Conservation (phyloP, 2,113 vertebrate species). For the Drymodes brunneopygia region DNA sequence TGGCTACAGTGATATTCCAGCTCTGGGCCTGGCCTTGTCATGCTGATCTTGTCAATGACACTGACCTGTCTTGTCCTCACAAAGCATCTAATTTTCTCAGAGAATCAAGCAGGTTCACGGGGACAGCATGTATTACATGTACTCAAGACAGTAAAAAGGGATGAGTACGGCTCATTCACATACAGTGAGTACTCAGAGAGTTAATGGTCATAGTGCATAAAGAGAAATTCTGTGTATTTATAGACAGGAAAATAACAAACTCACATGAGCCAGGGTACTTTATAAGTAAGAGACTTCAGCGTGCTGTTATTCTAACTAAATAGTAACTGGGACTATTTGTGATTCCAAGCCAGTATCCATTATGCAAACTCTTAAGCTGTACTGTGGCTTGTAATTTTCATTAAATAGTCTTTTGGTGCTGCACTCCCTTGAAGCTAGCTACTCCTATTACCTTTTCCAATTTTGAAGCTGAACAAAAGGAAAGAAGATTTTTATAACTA, state of each 20-base stretch:
- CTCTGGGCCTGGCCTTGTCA: neutral
- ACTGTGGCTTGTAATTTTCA: neutral
- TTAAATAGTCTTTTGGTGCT: neutral
- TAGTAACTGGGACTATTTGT: neutral
- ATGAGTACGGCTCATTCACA: neutral
- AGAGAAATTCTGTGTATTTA: neutral
- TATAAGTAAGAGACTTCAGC: neutral
- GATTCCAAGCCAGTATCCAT: neutral
- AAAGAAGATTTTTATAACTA: neutral
- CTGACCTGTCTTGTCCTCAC: neutral
- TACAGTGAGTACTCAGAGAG: neutral
- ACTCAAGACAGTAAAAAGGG: neutral
- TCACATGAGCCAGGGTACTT: neutral
- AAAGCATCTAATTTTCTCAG: neutral
- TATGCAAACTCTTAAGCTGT: neutral
- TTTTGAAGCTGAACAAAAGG: neutral
- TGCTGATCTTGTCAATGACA: neutral
- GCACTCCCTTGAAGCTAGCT: neutral
- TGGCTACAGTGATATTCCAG: neutral
- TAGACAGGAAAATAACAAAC: neutral
- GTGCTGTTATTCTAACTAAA: neutral
- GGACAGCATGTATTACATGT: neutral
- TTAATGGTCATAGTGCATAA: neutral
- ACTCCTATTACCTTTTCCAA: neutral
- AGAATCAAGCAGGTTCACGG: neutral